Base-by-base conservation (phyloP, 2,888 invertebrate genomes). In the Phyto melanocephala region DNA sequence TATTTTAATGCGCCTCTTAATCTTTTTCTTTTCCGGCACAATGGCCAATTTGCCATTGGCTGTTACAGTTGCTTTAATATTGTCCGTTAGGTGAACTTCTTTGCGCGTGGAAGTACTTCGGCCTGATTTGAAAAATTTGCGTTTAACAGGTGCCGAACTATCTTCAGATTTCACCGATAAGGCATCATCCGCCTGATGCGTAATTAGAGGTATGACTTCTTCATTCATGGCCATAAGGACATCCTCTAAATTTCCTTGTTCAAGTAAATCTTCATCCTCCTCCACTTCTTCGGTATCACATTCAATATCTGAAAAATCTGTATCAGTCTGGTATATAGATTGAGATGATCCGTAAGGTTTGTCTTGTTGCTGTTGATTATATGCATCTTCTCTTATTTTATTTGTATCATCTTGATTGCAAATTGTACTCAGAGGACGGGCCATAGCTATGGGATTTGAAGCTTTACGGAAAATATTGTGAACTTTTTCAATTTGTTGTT, bases 81-180 rank as follows among this genome's bases (percentile, higher is more conserved):
- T 88, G 22, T 87, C 87, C 0, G 90, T 90, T 8, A 91, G 88
- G 22, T 87, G 86, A 2, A 91, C 88, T 63, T 90, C 89, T 85
- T 89, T 91, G 22, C 86, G 86, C 0, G 88, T 88, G 58, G 81
- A 84, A 37, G 87, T 87, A 1, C 86, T 84, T 0, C 77, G 75
- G 0, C 89, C 89, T 0, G 90, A 89, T 79, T 90, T 91, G 45
- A 91, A 91, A 77, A 91, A 91, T 84, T 90, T 90, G 2, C 87
- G 87, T 24, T 88, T 88, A 10, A 80, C 75, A 4, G 83, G 63
- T 0, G 80, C 76, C 0, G 75, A 74, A 4, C 77, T 63, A 4
- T 85, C 85, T 4, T 71, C 65, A 0, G 81, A 37, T 47, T 80
- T 80, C n/a, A 65, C n/a, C 40, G 35, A 75, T 10, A 85, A 1